Evolutionary conservation across 2,113 vertebrate species (phyloP).

Genomic region (Onychorhynchus coronatus): DNA sequence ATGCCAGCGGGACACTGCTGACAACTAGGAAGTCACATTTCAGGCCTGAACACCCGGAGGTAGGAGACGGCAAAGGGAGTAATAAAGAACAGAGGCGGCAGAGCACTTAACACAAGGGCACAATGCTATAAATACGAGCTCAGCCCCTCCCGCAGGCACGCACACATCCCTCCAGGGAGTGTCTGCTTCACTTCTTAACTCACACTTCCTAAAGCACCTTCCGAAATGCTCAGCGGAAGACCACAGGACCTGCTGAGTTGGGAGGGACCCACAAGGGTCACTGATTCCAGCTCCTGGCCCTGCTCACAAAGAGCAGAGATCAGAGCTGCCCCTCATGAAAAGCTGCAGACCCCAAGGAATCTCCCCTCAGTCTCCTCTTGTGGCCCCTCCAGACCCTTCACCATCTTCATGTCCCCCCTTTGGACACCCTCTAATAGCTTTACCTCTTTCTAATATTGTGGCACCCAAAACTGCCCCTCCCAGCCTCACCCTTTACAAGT

Average conservation of each 20-base stretch:
- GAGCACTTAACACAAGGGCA: not conserved
- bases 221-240: not conserved
- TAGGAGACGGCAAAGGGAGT: not conserved
- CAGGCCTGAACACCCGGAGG: not conserved
- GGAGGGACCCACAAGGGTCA: not conserved
- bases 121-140: not conserved
- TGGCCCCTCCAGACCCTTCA: not conserved
- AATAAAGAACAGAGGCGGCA: not conserved
- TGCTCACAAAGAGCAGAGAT: not conserved
- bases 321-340: too few species aligned
- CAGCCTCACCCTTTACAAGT: not conserved
- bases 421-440: not conserved
- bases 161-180: not conserved
- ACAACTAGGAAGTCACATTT: not conserved
- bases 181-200: not conserved
- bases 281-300: not conserved
- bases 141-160: accelerated
- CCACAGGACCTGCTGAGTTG: not conserved
- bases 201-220: not conserved
- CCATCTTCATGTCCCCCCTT: not conserved
- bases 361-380: not conserved
- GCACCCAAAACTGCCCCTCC: not conserved
- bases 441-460: not conserved
- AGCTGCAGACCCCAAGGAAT: not conserved
- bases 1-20: not conserved